Conservation (phyloP, 2,797 vertebrate species). For the Enteromius mattozi region DNA sequence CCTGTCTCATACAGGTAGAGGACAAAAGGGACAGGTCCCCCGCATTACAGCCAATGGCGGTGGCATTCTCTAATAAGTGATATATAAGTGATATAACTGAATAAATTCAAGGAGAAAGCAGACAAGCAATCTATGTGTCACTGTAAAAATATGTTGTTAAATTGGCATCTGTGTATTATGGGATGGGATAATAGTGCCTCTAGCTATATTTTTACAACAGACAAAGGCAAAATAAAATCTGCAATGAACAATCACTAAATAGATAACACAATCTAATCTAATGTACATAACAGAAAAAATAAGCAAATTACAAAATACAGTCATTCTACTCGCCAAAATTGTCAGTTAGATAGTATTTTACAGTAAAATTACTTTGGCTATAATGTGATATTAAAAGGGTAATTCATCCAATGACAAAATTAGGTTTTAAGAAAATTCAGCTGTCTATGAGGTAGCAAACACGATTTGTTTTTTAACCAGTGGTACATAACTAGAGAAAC, state of each 20-base stretch:
- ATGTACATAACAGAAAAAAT: background rate
- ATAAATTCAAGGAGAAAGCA: constrained; percentile 18
- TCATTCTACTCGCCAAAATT: background rate
- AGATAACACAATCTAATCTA: background rate
- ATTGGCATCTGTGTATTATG: background rate
- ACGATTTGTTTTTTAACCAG: background rate
- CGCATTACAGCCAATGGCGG: constrained; percentile 16
- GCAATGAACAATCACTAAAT: background rate
- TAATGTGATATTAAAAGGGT: background rate
- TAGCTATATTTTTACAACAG: background rate
- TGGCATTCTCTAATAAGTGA: background rate
- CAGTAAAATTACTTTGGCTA: background rate
- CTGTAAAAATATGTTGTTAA: background rate
- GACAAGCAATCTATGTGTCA: background rate
- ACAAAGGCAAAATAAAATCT: background rate
- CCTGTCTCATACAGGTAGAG: constrained; percentile 53
- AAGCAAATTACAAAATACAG: background rate
- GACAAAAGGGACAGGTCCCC: constrained; percentile 49
- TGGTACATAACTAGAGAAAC: background rate
- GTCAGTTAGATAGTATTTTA: background rate
- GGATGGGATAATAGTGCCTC: background rate
- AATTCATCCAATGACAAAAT: background rate
- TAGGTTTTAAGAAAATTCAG: background rate
- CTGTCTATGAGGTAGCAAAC: background rate
- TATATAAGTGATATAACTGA: background rate